Conservation (phyloP, 1,140 invertebrate genomes). For the Euura lappo region DNA sequence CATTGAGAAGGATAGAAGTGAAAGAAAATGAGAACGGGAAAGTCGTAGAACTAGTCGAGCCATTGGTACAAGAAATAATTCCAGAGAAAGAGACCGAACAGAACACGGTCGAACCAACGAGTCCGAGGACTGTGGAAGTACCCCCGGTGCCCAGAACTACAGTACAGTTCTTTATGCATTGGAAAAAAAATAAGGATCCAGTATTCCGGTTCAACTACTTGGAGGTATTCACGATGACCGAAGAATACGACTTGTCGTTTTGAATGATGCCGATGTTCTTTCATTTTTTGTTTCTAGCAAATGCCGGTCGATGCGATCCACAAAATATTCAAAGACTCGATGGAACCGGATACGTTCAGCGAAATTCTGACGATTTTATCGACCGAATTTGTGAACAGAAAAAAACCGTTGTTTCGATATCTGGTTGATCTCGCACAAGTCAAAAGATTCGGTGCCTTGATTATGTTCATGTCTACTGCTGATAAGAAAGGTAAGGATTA, state of each 20-base stretch:
- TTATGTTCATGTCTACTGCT: slow-evolving; percentile 51
- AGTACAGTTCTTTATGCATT: slow-evolving; percentile 65
- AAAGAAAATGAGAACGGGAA: slow-evolving; percentile 36
- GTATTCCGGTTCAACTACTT: slow-evolving; percentile 53
- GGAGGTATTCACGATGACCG: slow-evolving; percentile 41
- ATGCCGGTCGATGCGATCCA: slow-evolving; percentile 60
- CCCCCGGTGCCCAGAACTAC: slow-evolving; percentile 61
- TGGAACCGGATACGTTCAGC: slow-evolving; percentile 65
- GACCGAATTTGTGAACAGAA: slow-evolving; percentile 47
- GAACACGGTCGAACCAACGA: slow-evolving; percentile 31
- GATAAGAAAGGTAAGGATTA: slow-evolving; percentile 56
- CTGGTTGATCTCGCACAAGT: slow-evolving; percentile 50
- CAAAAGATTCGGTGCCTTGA: slow-evolving; percentile 56
- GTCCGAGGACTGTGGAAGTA: slow-evolving; percentile 36
- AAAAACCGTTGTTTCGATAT: slow-evolving; percentile 45
- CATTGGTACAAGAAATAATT: neutral
- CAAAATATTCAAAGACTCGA: slow-evolving; percentile 65
- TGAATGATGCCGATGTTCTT: slow-evolving; percentile 12
- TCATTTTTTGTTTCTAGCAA: slow-evolving; percentile 54
- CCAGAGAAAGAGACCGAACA: slow-evolving; percentile 26
- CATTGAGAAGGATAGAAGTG: slow-evolving; percentile 58
- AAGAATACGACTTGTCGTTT: neutral
- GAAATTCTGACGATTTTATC: slow-evolving; percentile 60
- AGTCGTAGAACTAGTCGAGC: slow-evolving; percentile 16
- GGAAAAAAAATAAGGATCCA: slow-evolving; percentile 56